phyloP scores from a whole-genome alignment of 30 jellyfish, hydroid and myxozoan species.

The Haliclystus octoradiatus region DNA sequence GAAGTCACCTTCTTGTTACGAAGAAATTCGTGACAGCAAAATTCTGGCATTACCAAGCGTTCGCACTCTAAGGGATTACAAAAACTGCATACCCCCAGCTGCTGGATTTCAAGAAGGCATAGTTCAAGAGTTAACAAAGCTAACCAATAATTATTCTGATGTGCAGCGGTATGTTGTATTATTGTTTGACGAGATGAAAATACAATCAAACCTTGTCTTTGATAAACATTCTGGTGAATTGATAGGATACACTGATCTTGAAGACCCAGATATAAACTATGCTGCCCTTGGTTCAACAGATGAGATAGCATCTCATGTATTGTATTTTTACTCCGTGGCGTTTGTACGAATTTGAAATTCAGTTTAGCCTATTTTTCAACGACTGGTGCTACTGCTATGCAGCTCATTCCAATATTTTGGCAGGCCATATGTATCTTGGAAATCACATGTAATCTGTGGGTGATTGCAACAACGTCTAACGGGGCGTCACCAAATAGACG shows the following conservation, averaged over 20 bases:
- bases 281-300: conserved; percentile 14
- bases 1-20: conserved; percentile 40
- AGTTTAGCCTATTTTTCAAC: conserved; percentile 25
- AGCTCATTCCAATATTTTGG: conserved; percentile 45
- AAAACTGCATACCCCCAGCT: conserved; percentile 27
- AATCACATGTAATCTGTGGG: conserved; percentile 32
- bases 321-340: conserved; percentile 24
- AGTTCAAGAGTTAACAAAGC: conserved; percentile 6
- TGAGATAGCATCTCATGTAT: conserved; percentile 29
- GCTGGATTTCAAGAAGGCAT: conserved; percentile 27
- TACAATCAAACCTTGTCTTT: conserved; percentile 29
- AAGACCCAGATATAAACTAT: conserved; percentile 30
- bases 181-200: conserved; percentile 27
- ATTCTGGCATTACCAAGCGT: conserved; percentile 20
- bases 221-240: conserved; percentile 31
- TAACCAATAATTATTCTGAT: conserved; percentile 9
- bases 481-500: conserved; percentile 45
- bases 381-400: conserved; percentile 15
- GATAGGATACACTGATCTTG: conserved; percentile 28
- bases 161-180: conserved; percentile 30
- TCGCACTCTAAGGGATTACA: conserved; percentile 23
- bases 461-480: conserved; percentile 23
- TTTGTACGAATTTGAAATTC: conserved; percentile 10
- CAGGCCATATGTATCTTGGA: conserved; percentile 30
- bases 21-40: conserved; percentile 15